A percentile compares a stretch with the other conserved stretches of the same genome.
phyloP scores from a whole-genome alignment of 2,113 vertebrate species.

The Erythrolamprus reginae region DNA sequence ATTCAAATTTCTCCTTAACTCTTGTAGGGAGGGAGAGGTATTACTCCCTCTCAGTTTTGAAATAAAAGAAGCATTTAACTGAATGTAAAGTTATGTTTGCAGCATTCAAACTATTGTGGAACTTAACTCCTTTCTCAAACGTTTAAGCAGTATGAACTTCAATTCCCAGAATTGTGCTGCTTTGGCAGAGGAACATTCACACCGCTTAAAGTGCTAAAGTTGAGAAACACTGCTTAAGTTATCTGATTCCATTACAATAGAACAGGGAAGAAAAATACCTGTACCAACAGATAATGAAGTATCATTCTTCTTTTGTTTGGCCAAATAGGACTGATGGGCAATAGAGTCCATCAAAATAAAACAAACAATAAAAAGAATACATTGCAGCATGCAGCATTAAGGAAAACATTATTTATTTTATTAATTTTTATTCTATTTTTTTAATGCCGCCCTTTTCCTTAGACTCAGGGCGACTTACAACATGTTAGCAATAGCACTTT shows the following conservation, averaged over 20 bases:
- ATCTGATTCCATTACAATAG: not conserved
- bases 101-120: conserved; percentile 5
- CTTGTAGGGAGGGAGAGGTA: not conserved
- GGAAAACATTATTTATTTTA: too few species aligned
- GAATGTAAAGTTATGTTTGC: conserved; percentile 12
- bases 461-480: too few species aligned
- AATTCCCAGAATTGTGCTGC: not conserved
- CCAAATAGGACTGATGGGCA: not conserved
- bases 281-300: not conserved
- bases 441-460: too few species aligned
- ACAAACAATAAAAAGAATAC: not conserved
- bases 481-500: too few species aligned
- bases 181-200: not conserved
- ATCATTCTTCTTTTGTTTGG: not conserved
- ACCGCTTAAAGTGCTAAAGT: not conserved
- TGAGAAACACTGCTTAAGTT: not conserved
- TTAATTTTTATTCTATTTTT: too few species aligned
- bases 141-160: not conserved
- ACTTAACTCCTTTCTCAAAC: not conserved
- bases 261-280: too few species aligned
- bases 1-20: not conserved
- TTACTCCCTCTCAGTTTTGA: not conserved
- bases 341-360: not conserved
- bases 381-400: not conserved
- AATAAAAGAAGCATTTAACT: conserved; percentile 17